Evolutionary conservation across 2,888 invertebrate genomes (phyloP), one percentile per base, ranked within the genome.

Genomic region (Platycheirus rosarum): DNA sequence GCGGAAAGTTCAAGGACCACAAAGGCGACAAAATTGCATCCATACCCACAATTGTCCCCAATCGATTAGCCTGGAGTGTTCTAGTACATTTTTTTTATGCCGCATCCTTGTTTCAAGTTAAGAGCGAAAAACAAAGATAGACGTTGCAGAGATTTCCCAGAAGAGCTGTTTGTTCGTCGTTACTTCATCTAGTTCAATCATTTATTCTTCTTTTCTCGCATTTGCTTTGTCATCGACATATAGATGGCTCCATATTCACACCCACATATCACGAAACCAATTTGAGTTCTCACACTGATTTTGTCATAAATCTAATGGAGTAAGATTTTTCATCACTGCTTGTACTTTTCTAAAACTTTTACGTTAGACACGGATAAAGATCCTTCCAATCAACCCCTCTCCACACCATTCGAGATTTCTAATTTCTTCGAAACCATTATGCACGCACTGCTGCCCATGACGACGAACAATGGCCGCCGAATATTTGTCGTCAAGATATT

Each of bases 81-180:
- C 18, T 5, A 16, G 1, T 9, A 9, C 4, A n/a, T 5, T 55
- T 8, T 57, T 14, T 23, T 55, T 55, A 40, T 23, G 0, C 4
- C 37, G 37, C 37, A 55, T 55, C 23, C 18, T 23, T 57, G 20
- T 26, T 40, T 40, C 23, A 23, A 57, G 40, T 37, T 4, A 26
- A 13, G 14, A 57, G 20, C 2, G 55, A 40, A 57, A 57, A 57
- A 48, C 48, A 44, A 37, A 48, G 48, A 48, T 48, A 7, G 49
- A n/a, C n/a, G n/a, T 51, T 42, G 57, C 42, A 44, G 42, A 68
- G 32, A 49, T 51, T 23, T 51, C 51, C 70, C 40, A 26, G 44
- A 26, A 46, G n/a, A 20, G 23, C 35, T 29, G 13, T 49, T 49
- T 48, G 7, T 44, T 4, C 2, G 32, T 32, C 7, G 16, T 29